A percentile compares a stretch with the other conserved stretches of the same genome.
Conservation (phyloP, 2,113 vertebrate species). For the Cryptoleucopteryx plumbea region DNA sequence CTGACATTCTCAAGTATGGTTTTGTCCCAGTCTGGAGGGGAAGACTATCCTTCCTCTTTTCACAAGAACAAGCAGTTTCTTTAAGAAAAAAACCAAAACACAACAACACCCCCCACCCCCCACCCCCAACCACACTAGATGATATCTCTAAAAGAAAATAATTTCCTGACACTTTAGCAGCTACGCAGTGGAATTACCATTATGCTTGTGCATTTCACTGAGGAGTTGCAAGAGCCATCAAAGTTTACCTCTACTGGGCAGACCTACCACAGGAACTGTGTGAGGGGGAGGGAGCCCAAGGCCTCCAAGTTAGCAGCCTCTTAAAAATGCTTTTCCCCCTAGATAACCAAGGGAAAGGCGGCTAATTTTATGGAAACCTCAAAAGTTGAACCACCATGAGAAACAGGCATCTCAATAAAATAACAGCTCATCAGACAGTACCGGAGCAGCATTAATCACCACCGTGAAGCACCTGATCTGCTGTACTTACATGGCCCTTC, state of each 20-base stretch:
- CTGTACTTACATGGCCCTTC: background rate
- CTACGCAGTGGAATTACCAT: background rate
- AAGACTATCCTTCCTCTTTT: background rate
- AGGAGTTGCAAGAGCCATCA: background rate
- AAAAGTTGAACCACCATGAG: background rate
- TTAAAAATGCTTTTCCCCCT: background rate
- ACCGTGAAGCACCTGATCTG: background rate
- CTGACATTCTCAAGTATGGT: background rate
- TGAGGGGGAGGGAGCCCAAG: background rate
- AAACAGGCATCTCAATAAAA: background rate
- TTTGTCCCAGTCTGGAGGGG: background rate
- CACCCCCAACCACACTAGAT: too few relatives aligned
- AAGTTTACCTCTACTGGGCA: background rate
- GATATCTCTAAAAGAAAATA: background rate
- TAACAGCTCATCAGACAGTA: background rate
- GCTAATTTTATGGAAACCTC: background rate
- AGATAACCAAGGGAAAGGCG: background rate
- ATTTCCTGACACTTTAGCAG: background rate
- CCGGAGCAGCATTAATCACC: background rate
- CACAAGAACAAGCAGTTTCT: background rate
- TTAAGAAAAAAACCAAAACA: background rate
- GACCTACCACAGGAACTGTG: background rate
- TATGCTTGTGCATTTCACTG: background rate
- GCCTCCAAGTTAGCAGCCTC: background rate
- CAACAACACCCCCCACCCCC: too few relatives aligned